A percentile compares a stretch with the other conserved stretches of the same genome.
Conservation (phyloP, 2,113 vertebrate genomes). For the Neopipo cinnamomea region DNA sequence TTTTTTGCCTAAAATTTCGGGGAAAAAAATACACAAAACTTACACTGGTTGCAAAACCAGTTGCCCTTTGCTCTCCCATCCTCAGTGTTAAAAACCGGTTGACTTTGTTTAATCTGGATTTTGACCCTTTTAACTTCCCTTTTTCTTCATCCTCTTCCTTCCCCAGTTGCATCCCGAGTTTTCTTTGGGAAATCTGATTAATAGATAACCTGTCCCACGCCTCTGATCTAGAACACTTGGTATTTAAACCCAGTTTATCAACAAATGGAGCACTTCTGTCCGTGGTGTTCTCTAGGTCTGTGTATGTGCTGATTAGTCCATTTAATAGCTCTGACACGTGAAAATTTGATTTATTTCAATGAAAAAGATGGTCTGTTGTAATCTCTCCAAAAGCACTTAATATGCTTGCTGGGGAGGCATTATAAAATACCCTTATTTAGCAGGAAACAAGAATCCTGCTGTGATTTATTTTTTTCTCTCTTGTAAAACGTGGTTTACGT, state of each 20-base stretch:
- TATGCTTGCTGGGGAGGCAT: neutral
- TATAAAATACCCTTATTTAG: neutral
- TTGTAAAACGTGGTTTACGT: accelerated
- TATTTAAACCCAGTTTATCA: neutral
- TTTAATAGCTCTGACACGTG: neutral
- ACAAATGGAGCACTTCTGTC: neutral
- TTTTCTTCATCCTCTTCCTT: neutral
- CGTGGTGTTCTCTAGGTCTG: neutral
- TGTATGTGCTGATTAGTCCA: neutral
- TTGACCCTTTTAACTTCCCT: neutral
- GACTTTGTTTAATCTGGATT: neutral
- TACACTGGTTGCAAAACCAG: neutral
- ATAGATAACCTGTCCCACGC: neutral
- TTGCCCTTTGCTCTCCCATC: neutral
- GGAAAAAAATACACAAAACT: neutral
- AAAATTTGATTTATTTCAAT: neutral
- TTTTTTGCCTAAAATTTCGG: neutral
- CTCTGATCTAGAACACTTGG: neutral
- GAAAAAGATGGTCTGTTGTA: accelerated
- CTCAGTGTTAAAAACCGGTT: neutral
- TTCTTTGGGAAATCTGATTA: neutral
- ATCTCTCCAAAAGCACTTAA: neutral
- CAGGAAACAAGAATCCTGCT: neutral
- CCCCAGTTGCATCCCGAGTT: neutral
- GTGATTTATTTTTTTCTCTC: neutral